Conservation (phyloP, 1,140 invertebrate species). For the Cherax quadricarinatus region DNA sequence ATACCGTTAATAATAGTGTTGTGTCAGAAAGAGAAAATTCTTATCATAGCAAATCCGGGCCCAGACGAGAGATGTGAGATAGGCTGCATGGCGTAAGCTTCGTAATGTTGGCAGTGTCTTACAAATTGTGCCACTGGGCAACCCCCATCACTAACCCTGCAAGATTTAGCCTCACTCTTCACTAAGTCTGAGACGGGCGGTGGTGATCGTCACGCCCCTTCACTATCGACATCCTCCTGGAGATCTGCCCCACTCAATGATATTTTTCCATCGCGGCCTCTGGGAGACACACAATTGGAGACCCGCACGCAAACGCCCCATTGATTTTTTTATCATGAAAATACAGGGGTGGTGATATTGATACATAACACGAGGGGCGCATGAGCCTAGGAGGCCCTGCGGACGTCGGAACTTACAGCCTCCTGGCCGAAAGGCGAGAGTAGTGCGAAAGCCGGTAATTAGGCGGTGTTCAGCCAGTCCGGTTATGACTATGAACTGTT, state of each 20-base stretch:
- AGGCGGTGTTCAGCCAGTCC: constrained; percentile 29
- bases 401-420: background rate
- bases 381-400: background rate
- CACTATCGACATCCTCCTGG: background rate
- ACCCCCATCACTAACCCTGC: background rate
- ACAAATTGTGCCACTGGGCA: background rate
- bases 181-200: constrained; percentile 4
- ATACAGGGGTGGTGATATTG: constrained; percentile 55
- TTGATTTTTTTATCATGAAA: constrained; percentile 71
- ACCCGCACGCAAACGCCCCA: constrained; percentile 62
- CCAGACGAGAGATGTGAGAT: background rate
- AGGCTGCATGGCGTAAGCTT: background rate
- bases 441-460: constrained; percentile 11
- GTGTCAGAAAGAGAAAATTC: too few relatives aligned
- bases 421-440: background rate
- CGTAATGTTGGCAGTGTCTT: background rate
- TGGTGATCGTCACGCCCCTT: constrained; percentile 31
- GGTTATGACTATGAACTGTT: constrained; percentile 63
- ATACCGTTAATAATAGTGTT: too few relatives aligned
- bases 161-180: constrained; percentile 55
- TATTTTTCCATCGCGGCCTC: constrained; percentile 46
- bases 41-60: background rate
- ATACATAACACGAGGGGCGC: constrained; percentile 27
- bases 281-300: constrained; percentile 58
- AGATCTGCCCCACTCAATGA: constrained; percentile 47